Percentiles rank a stretch among this genome's conserved stretches.
Conservation (phyloP, 2,113 vertebrate species). For the Chitala chitala region DNA sequence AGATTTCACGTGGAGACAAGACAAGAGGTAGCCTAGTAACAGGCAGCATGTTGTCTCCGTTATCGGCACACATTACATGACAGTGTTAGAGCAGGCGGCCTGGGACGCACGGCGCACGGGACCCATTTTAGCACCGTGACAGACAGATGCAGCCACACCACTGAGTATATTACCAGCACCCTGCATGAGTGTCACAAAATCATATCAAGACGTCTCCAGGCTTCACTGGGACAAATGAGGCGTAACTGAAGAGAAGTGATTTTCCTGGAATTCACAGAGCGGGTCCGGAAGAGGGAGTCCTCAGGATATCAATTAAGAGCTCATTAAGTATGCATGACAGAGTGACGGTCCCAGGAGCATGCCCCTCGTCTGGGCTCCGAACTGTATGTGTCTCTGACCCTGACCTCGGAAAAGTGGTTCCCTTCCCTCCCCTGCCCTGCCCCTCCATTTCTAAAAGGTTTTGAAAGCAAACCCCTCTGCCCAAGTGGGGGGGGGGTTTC, state of each 20-base stretch:
- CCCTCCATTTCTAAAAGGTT: not conserved
- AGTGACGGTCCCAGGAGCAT: constrained; percentile 30
- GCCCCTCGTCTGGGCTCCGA: constrained; percentile 41
- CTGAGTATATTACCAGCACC: no score
- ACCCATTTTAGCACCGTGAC: no score
- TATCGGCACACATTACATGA: no score
- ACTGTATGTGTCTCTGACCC: constrained; percentile 46
- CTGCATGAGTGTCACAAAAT: no score
- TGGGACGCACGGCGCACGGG: no score
- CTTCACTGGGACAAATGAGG: not conserved
- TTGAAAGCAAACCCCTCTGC: not conserved
- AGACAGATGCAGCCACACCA: no score
- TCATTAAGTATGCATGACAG: constrained; percentile 45
- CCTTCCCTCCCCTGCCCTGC: not conserved
- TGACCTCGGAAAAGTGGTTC: constrained; percentile 31
- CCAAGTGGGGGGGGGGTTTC: not conserved
- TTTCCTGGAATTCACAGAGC: not conserved
- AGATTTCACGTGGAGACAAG: no score
- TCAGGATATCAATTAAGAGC: constrained; percentile 48
- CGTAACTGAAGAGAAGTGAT: no score
- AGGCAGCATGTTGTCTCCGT: no score
- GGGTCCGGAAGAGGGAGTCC: not conserved
- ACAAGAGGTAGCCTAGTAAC: no score
- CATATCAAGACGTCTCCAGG: not conserved
- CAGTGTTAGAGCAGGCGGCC: no score